phyloP scores from a whole-genome alignment of 2,888 invertebrate species.

The Nymphalis urticae region DNA sequence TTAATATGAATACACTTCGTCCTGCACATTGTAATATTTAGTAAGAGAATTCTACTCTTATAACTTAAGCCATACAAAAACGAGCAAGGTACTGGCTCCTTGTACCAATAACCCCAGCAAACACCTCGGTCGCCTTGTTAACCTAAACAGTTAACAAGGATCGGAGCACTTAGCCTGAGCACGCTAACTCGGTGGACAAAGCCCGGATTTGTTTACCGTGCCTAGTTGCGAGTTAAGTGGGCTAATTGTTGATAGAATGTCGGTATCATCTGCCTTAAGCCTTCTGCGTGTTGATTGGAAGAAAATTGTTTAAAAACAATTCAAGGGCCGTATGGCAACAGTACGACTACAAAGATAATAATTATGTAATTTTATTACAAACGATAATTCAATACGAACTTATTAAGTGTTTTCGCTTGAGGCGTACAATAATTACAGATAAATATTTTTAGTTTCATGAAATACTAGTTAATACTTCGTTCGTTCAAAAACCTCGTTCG shows the following conservation, averaged over 20 bases:
- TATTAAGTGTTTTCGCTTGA: no score
- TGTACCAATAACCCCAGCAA: slow-evolving; percentile 59
- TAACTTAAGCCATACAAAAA: slow-evolving; percentile 36
- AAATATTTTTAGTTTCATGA: no score
- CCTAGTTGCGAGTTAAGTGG: slow-evolving; percentile 76
- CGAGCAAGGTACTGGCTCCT: slow-evolving; percentile 59
- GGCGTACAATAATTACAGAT: no score
- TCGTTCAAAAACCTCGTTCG: no score
- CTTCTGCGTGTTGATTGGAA: slow-evolving; percentile 3
- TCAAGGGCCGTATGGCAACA: no score
- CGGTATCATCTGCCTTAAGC: slow-evolving; percentile 41
- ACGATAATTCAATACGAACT: no score
- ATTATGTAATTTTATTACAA: no score
- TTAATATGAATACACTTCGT: no score
- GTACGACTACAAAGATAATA: no score
- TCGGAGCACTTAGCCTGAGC: slow-evolving; percentile 73
- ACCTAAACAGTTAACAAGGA: slow-evolving; percentile 78
- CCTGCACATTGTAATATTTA: not conserved
- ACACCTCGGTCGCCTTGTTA: slow-evolving; percentile 72
- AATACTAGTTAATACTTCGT: no score
- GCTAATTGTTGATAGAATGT: slow-evolving; percentile 77
- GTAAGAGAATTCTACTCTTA: not conserved
- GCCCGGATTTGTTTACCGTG: slow-evolving; percentile 69
- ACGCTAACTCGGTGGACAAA: slow-evolving; percentile 75
- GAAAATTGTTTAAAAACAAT: not conserved